Conservation (phyloP, 2,797 vertebrate genomes). For the Lepilemur ruficaudatus region DNA sequence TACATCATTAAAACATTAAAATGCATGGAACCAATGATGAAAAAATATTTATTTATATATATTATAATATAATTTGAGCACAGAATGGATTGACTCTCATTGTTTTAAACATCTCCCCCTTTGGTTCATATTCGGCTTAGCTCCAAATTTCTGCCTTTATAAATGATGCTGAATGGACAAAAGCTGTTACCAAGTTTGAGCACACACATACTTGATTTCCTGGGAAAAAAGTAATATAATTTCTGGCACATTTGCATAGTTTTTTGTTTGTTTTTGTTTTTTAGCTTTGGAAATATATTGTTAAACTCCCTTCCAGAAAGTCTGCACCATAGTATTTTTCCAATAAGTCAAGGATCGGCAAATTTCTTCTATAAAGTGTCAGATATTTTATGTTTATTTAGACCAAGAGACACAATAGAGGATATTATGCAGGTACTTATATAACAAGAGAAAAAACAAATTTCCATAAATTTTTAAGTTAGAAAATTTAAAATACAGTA, state of each 20-base stretch:
- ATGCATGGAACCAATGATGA: background rate
- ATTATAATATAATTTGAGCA: conserved; percentile 14
- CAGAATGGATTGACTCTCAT: background rate
- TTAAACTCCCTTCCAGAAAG: background rate
- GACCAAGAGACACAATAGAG: background rate
- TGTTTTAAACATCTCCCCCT: background rate
- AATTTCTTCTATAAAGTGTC: background rate
- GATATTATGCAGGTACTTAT: background rate
- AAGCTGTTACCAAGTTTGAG: background rate
- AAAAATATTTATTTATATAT: background rate
- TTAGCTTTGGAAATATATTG: background rate
- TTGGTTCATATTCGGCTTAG: background rate
- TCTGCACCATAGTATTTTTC: background rate
- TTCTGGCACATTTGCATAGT: background rate
- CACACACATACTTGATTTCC: background rate
- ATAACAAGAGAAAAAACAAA: background rate
- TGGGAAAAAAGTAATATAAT: background rate
- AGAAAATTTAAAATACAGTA: background rate
- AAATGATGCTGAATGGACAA: conserved; percentile 1
- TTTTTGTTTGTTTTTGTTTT: background rate
- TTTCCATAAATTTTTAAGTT: background rate
- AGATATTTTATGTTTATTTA: background rate
- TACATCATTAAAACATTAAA: background rate
- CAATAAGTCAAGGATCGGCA: background rate
- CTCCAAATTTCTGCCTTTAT: conserved; percentile 16